Base-by-base conservation (phyloP, 2,888 invertebrate genomes). In the Erebia ligea region DNA sequence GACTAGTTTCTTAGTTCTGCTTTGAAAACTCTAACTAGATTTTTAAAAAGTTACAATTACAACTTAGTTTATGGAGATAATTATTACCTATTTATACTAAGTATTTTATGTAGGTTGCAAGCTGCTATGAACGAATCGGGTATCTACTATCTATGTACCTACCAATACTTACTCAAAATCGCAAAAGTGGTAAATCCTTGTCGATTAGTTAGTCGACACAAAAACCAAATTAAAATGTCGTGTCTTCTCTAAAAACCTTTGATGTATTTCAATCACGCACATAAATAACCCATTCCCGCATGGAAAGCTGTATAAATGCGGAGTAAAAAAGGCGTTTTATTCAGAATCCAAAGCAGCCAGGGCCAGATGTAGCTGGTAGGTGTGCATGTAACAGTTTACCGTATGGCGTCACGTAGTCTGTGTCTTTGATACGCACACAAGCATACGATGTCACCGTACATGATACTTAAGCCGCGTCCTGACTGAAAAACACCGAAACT, bases 321-420 rank as follows among this genome's bases (percentile, higher is more conserved):
- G 59, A 40, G 10, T 59, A 42, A 59, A 59, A 59, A 59, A 42
- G 34, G 40, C n/a, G 58, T 59, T 64, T 64, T 64, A 64, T 34
- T 52, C 52, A 10, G 66, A 66, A 66, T 56, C 42, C 45, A 56
- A 21, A 56, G 57, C 40, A 56, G 42, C 66, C 56, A 21, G 2
- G 21, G 56, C 56, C 66, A 67, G 66, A 48, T 67, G 67, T 58
- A 25, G 54, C 54, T 45, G 25, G 54, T 57, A 9, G 48, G 64
- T 17, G 67, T 66, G 70, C 52, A 56, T 65, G 67, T 70, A 65
- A 50, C 59, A 67, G 42, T 66, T 70, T 57, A 59, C 75, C 82
- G 82, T 79, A 84, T 80, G 88, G 87, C 88, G 87, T 82, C 87
- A 76, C 69, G 72, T 76, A 81, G 88, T 89, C 87, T 88, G 83